Base-by-base conservation (phyloP, 2,888 invertebrate species). In the Patella ulyssiponensis region DNA sequence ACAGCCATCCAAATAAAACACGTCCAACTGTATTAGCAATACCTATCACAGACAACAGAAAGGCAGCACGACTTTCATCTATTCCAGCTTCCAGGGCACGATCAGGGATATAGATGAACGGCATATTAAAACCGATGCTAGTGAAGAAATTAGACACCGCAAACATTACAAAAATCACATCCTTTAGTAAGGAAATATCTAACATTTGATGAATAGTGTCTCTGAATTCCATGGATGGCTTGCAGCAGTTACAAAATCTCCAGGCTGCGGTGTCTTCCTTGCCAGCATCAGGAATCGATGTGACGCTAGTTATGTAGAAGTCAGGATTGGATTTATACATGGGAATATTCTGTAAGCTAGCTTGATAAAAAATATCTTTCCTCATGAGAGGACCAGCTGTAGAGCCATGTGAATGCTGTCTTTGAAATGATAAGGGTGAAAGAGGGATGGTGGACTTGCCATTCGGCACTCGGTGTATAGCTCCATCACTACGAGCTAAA, bases 1-100 rank as follows among this genome's bases (percentile, higher is more conserved):
- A 87, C 71, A 91, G 74, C 81, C 84, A 90, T 1, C 91, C 91
- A 73, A 91, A 90, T 33, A 95, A 92, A 20, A 99, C 94, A 93
- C 99, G 95, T 71, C 98, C 98, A 71, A 97, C 91, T 0, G 98
- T 98, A 91, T 99, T 99, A 0, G 97, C 94, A 71, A 98, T 94
- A 33, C 99, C 99, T 86, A 99, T 96, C 3, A 95, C 94, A 0
- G 97, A 95, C 23, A 99, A 94, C 78, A 98, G 93, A 90, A 94
- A 94, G 17, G 95, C 93, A 0, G 95, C 94, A 2, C 85, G 71
- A 56, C 87, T 93, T 91, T 0, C 83, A 74, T 71, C 81, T 69
- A 83, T 88, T 69, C 85, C 91, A 77, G 79, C 87, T 86, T 88
- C 85, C 4, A 84, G 79, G 0, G 96, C 97, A 83, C 96, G 86